A percentile compares a stretch with the other conserved stretches of the same genome.
Evolutionary conservation across 2,888 invertebrate species (phyloP).

Genomic region (Macrosoma leucophasiata): DNA sequence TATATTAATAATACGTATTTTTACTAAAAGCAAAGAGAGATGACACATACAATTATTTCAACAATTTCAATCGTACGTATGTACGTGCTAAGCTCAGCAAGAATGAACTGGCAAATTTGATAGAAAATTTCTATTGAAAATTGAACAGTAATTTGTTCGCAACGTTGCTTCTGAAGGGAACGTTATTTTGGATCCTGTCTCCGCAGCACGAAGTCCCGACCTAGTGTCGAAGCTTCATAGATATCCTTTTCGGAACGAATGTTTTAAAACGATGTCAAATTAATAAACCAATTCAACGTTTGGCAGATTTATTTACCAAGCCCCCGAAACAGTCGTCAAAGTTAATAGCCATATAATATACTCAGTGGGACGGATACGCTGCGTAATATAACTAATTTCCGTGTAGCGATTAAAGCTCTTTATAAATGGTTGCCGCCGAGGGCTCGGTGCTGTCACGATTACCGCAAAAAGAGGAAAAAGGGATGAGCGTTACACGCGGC

Average conservation of each 20-base stretch:
- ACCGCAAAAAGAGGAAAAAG: constrained; percentile 49
- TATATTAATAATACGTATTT: constrained; percentile 2
- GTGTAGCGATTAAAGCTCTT: constrained; percentile 56
- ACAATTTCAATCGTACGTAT: constrained; percentile 27
- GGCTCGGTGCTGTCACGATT: constrained; percentile 46
- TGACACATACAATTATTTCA: constrained; percentile 4
- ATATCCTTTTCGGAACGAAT: too few relatives aligned
- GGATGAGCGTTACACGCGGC: constrained; percentile 41
- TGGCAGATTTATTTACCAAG: constrained; percentile 27
- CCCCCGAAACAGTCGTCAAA: constrained; percentile 32
- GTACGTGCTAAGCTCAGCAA: constrained; percentile 26
- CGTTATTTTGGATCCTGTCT: too few relatives aligned
- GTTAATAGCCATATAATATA: constrained; percentile 47
- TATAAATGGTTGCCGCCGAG: constrained; percentile 48
- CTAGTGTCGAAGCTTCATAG: too few relatives aligned
- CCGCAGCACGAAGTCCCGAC: too few relatives aligned
- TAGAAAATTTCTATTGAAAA: constrained; percentile 46
- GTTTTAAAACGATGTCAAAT: too few relatives aligned
- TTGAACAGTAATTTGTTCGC: constrained; percentile 42
- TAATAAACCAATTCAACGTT: too few relatives aligned
- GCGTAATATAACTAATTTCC: constrained; percentile 53
- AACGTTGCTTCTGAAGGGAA: constrained; percentile 25
- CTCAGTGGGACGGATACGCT: constrained; percentile 39
- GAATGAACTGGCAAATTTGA: constrained; percentile 38
- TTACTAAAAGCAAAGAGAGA: constrained; percentile 5